Base-by-base conservation (phyloP, 2,888 invertebrate genomes). In the Onchidella celtica region DNA sequence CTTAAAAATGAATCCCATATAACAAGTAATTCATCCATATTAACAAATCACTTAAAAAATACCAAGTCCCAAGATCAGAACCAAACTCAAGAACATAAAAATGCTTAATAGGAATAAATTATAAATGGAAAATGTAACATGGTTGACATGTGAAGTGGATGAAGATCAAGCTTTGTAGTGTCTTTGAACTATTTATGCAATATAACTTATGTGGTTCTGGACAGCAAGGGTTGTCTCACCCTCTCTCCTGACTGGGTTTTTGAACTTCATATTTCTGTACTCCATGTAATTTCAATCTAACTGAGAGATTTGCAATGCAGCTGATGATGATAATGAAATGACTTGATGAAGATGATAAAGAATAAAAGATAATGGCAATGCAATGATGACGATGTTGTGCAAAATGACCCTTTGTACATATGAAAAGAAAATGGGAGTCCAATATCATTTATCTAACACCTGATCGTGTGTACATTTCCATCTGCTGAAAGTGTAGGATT, bases 61-160 rank as follows among this genome's bases (percentile, higher is more conserved):
- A 73, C 73, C 73, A 38, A 70, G 34, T 59, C 73, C 73, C 73
- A 24, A 36, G 55, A 72, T 59, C 9, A 55, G 59, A 72, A 57
- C 57, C n/a, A 72, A 57, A 70, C 70, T 40, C 21, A 32, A 70
- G 17, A 73, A 36, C 59, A 73, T 1, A 59, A 73, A 57, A 59
- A 72, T 27, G 29, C 11, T 38, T 3, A 72, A 6, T 34, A 32
- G 38, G 36, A 73, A 73, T 73, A 73, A 73, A 73, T 73, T 73
- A 73, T 32, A 36, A 57, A 59, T 73, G 73, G 32, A 27, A 73
- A 73, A 73, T 72, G 36, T 61, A 73, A 70, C 38, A 73, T 73
- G 73, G 36, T 24, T 27, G 36, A 73, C 73, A 73, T 36, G 57
- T 73, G 73, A 73, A n/a, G 9, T 47, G 47, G 6, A 47, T 47